These are phyloP conservation scores for Mactromeris polynyma DNA, from an alignment of 2,888 invertebrate genomes.

Conservation along the genomic window DNA sequence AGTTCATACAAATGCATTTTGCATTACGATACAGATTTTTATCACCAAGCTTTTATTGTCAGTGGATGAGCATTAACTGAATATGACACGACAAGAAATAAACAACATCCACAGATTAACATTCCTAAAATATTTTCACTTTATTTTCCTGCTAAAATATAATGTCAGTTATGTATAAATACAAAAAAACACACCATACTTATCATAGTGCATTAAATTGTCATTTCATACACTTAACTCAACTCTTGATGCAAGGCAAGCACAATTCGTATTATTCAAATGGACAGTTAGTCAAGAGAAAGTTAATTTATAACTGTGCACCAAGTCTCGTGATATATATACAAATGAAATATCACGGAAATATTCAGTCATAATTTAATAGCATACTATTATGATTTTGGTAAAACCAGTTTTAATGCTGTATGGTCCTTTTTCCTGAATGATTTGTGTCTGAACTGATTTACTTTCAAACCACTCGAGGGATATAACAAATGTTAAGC, in stretches of 20 bases:
- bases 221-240: not conserved
- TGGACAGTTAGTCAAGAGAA: not conserved
- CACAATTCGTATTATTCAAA: not conserved
- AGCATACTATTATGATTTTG: too few relatives aligned
- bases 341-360: too few relatives aligned
- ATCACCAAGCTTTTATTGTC: not conserved
- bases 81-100: not conserved
- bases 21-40: not conserved
- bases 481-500: too few relatives aligned
- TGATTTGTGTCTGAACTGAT: too few relatives aligned
- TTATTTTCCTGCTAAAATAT: not conserved
- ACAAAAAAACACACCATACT: not conserved
- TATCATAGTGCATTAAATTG: not conserved
- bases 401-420: too few relatives aligned
- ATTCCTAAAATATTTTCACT: slow-evolving; percentile 4
- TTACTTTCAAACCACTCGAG: too few relatives aligned
- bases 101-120: not conserved
- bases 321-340: too few relatives aligned
- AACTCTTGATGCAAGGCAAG: not conserved
- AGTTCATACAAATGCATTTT: too few relatives aligned
- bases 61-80: not conserved
- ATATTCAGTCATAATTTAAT: too few relatives aligned
- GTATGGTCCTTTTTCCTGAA: too few relatives aligned
- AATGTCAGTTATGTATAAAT: not conserved
- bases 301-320: too few relatives aligned